Percentiles rank a stretch among this genome's conserved stretches.
Evolutionary conservation across 23 tunicate genomes (phyloP).

Genomic region (Ascidia mentula): DNA sequence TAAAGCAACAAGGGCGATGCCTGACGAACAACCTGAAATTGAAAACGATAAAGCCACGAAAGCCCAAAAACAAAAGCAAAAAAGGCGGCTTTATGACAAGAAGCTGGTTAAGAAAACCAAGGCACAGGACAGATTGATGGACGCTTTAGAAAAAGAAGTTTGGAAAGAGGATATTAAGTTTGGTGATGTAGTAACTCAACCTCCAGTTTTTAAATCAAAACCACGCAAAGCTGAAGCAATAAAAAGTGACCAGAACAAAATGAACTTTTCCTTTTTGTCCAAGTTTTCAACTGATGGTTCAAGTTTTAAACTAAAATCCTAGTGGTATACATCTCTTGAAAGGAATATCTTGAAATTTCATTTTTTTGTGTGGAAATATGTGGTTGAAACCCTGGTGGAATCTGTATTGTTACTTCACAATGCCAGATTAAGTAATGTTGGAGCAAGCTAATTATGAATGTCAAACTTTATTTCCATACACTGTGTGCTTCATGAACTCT

Average conservation of each 20-base stretch:
- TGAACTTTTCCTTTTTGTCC: not conserved
- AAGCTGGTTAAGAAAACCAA: not conserved
- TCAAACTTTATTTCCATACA: too few species aligned
- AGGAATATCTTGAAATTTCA: too few species aligned
- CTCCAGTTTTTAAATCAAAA: not conserved
- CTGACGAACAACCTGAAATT: not conserved
- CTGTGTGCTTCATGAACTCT: too few species aligned
- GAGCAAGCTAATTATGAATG: too few species aligned
- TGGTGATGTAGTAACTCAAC: not conserved
- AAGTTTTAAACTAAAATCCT: not conserved
- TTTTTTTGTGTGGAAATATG: too few species aligned
- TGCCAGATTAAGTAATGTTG: too few species aligned
- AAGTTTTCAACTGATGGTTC: conserved; percentile 4
- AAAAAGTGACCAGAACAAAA: not conserved
- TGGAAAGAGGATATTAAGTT: not conserved
- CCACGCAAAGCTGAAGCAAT: not conserved
- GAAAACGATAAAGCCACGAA: not conserved
- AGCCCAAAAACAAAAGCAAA: not conserved
- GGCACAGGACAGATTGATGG: not conserved
- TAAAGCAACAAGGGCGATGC: not conserved
- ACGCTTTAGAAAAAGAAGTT: not conserved
- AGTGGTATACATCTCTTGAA: too few species aligned
- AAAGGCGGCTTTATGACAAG: not conserved
- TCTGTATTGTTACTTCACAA: too few species aligned
- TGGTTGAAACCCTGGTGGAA: too few species aligned